Evolutionary conservation across 2,113 vertebrate species (phyloP).

Genomic region (Passer montanus): DNA sequence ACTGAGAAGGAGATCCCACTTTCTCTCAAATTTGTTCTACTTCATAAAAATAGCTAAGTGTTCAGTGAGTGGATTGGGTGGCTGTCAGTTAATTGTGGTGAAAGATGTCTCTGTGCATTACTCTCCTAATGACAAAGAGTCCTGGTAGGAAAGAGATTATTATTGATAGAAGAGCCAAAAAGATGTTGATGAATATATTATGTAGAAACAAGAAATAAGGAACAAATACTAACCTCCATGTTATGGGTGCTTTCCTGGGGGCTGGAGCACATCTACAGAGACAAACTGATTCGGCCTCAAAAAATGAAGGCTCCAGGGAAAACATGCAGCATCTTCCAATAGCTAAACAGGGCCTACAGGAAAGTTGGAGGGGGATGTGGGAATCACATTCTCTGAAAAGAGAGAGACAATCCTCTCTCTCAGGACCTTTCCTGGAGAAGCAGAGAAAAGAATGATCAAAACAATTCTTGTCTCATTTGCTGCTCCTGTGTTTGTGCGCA

Average conservation of each 20-base stretch:
- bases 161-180: background rate
- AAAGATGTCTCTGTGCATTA: background rate
- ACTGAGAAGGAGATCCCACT: background rate
- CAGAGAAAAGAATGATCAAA: too few relatives aligned
- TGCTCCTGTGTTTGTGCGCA: too few relatives aligned
- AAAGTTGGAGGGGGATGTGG: background rate
- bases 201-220: background rate
- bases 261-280: accelerated
- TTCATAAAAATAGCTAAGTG: background rate
- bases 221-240: background rate
- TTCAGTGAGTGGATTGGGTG: background rate
- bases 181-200: background rate
- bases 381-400: too few relatives aligned
- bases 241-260: accelerated
- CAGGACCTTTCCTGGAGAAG: too few relatives aligned
- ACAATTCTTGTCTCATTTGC: too few relatives aligned
- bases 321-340: background rate
- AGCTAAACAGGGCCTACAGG: background rate
- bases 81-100: background rate
- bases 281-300: background rate
- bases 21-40: background rate
- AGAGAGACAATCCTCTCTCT: too few relatives aligned
- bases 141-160: background rate
- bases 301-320: background rate
- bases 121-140: background rate